A percentile compares a stretch with the other conserved stretches of the same genome.
Conservation (phyloP, 2,888 invertebrate genomes). For the Meghimatium bilineatum region DNA sequence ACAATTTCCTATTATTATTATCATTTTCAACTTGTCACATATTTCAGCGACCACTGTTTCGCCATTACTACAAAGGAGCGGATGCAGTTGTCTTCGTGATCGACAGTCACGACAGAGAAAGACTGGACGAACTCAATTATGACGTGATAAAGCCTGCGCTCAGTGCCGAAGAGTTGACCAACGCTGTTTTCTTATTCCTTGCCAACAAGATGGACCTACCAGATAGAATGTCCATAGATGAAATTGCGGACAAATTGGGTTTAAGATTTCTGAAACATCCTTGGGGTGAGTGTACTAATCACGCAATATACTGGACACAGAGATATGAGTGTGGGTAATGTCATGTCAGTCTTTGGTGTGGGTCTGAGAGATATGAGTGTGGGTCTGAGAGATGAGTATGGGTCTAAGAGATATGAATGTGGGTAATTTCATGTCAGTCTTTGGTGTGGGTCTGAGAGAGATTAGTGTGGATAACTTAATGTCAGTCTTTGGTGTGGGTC, state of each 20-base stretch:
- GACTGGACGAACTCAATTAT: slow-evolving; percentile 69
- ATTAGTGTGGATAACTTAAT: too few relatives aligned
- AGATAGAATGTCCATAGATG: slow-evolving; percentile 61
- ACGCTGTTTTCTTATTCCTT: slow-evolving; percentile 67
- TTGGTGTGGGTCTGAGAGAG: too few relatives aligned
- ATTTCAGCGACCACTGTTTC: slow-evolving; percentile 67
- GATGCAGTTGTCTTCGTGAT: slow-evolving; percentile 72
- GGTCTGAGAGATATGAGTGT: too few relatives aligned
- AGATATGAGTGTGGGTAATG: too few relatives aligned
- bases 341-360: too few relatives aligned
- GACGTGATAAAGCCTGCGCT: slow-evolving; percentile 70
- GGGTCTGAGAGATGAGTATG: too few relatives aligned
- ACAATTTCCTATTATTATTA: background rate
- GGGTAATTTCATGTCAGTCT: too few relatives aligned
- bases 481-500: too few relatives aligned
- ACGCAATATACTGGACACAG: too few relatives aligned
- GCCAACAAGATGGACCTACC: slow-evolving; percentile 69
- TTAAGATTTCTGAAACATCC: slow-evolving; percentile 63
- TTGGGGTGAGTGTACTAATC: slow-evolving; percentile 58
- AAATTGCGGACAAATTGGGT: slow-evolving; percentile 62
- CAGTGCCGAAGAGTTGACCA: slow-evolving; percentile 65
- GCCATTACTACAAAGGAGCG: slow-evolving; percentile 71
- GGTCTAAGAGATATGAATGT: too few relatives aligned
- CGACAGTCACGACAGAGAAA: slow-evolving; percentile 67
- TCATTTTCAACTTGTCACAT: background rate